Evolutionary conservation across 2,113 vertebrate genomes (phyloP), one percentile per base, ranked within the genome.

Genomic region (Ciconia boyciana): DNA sequence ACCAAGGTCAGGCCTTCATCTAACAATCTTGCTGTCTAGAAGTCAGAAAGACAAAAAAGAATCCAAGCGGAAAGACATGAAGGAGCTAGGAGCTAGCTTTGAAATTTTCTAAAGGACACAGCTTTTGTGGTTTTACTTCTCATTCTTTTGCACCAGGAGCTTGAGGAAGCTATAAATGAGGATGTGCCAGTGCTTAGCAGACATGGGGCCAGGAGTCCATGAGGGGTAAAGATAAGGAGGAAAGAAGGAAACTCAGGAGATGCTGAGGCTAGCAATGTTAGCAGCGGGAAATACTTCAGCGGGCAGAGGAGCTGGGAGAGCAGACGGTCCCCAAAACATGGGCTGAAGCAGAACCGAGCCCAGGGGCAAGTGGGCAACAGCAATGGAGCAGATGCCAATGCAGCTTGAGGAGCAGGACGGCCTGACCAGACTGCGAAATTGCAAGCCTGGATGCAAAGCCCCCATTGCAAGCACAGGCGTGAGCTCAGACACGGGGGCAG

Each of bases 311-410:
- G 52, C 39, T 43, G 46, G 14, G 29, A 52, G 29, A 54, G 68
- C 46, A 60, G 68, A 24, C 11, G 34, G 60, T 16, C 41, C 16
- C n/a, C 18, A 41, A 41, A 78, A 60, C 46, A 22, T 31, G 68
- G 74, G 20, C n/a, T 55, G 79, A 29, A 61, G 32, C 31, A 62
- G 74, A 93, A 34, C 32, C 25, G 31, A 61, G 46, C 18, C 22
- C 7, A 31, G 24, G 55, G 24, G 21, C 25, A 26, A 64, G 20
- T 13, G 24, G 13, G 16, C 7, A 15, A 43, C 34, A 41, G 64
- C 0, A 3, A 46, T 34, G 17, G 46, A 66, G 28, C 1, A 0
- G 66, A 65, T 1, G 3, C 13, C 31, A 16, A 4, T 5, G 12
- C 2, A 2, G n/a, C 22, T 49, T 22, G 10, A 69, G 17, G 29